Evolutionary conservation across 2,888 invertebrate genomes (phyloP).

Genomic region (Xylocampa areola): DNA sequence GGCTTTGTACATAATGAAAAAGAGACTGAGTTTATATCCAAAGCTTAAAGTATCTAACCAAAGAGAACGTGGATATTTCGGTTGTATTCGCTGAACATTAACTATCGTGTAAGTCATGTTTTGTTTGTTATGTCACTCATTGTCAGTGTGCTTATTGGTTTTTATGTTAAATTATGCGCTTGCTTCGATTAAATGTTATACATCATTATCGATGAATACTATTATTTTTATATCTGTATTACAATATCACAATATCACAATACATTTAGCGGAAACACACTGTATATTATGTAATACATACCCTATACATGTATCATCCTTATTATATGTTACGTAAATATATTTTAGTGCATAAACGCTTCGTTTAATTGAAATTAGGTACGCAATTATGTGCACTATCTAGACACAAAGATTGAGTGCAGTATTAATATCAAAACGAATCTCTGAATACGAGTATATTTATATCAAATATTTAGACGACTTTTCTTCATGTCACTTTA

Average conservation of each 20-base stretch:
- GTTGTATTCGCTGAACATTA: constrained; percentile 84
- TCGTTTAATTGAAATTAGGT: constrained; percentile 26
- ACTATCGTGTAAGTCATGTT: constrained; percentile 88
- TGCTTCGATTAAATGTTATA: constrained; percentile 79
- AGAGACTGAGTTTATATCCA: constrained; percentile 87
- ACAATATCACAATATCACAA: constrained; percentile 41
- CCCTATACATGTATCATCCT: constrained; percentile 35
- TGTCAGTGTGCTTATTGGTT: constrained; percentile 88
- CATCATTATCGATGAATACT: constrained; percentile 45
- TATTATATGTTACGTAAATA: constrained; percentile 33
- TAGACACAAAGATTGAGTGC: constrained; percentile 17
- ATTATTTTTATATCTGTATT: constrained; percentile 43
- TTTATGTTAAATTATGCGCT: constrained; percentile 78
- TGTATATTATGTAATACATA: constrained; percentile 47
- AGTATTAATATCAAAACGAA: constrained; percentile 10
- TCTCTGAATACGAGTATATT: neutral
- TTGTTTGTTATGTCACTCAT: constrained; percentile 89
- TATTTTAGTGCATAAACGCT: constrained; percentile 20
- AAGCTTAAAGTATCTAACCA: constrained; percentile 81
- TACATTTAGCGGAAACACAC: constrained; percentile 36
- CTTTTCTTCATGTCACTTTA: neutral
- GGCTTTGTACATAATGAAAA: constrained; percentile 86
- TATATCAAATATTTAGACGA: no score
- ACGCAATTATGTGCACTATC: constrained; percentile 16
- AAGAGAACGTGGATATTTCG: constrained; percentile 86